These are phyloP conservation scores for Suillia variegata DNA, from an alignment of 2,888 invertebrate genomes.

Conservation along the genomic window DNA sequence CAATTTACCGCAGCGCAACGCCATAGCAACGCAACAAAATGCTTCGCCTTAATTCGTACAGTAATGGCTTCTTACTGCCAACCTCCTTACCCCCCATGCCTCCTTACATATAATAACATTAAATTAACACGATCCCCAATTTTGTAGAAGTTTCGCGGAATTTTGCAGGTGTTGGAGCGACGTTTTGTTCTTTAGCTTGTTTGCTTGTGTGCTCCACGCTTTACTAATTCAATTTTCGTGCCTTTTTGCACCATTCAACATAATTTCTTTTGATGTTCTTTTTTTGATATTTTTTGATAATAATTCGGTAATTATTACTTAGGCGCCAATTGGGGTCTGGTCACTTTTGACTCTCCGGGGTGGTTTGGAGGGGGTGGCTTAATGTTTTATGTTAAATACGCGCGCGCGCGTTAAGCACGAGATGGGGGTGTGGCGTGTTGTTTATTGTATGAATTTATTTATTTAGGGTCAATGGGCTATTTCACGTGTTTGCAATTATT, in stretches of 20 bases:
- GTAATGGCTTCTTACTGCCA: constrained; percentile 1
- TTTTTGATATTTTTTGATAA: neutral
- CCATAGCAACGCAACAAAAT: neutral
- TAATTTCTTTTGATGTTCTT: constrained; percentile 3
- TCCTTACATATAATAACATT: too few relatives aligned
- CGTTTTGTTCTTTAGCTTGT: neutral
- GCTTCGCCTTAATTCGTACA: neutral
- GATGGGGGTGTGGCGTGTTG: too few relatives aligned
- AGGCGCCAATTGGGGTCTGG: neutral
- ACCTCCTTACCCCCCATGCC: too few relatives aligned
- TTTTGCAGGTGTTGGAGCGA: too few relatives aligned
- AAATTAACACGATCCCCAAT: too few relatives aligned
- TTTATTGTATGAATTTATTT: too few relatives aligned
- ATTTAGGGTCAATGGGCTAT: too few relatives aligned
- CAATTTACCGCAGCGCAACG: neutral
- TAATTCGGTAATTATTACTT: neutral
- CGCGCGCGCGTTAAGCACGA: too few relatives aligned
- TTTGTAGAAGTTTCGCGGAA: neutral
- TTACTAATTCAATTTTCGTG: neutral
- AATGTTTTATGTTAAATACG: too few relatives aligned
- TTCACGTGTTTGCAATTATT: too few relatives aligned
- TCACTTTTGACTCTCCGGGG: neutral
- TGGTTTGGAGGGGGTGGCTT: too few relatives aligned
- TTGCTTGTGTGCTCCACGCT: neutral
- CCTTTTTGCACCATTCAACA: neutral